These are phyloP conservation scores for Sapayoa aenigma DNA, from an alignment of 2,113 vertebrate genomes.

Conservation along the genomic window DNA sequence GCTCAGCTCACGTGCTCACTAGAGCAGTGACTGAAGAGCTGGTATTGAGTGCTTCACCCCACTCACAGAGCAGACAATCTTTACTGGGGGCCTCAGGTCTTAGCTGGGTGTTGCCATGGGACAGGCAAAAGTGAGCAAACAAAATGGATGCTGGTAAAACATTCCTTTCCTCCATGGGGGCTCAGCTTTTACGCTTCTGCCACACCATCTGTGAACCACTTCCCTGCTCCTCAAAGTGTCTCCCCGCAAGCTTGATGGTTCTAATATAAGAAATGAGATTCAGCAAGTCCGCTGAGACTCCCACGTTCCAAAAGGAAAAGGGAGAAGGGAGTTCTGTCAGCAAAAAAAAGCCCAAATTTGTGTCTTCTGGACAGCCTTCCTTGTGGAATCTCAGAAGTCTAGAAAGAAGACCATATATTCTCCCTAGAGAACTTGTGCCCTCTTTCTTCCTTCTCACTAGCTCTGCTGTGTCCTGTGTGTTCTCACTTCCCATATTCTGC, in stretches of 20 bases:
- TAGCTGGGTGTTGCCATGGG: neutral
- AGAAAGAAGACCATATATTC: neutral
- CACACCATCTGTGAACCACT: neutral
- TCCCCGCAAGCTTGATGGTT: neutral
- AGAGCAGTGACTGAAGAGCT: neutral
- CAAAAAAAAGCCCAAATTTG: neutral
- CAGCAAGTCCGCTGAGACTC: neutral
- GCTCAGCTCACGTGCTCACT: rapidly evolving
- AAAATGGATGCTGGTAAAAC: neutral
- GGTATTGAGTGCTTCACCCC: neutral
- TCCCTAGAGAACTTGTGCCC: neutral
- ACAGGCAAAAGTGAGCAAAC: neutral
- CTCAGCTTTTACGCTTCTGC: neutral
- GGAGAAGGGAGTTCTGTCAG: neutral
- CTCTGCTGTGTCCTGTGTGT: neutral
- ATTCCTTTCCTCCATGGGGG: neutral
- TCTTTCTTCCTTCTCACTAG: neutral
- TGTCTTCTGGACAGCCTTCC: neutral
- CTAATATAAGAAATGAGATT: neutral
- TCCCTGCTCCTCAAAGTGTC: neutral
- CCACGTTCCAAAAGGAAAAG: neutral
- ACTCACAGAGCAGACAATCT: rapidly evolving
- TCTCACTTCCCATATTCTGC: rapidly evolving
- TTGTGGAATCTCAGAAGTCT: neutral
- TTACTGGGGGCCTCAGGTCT: neutral